phyloP scores from a whole-genome alignment of 2,113 vertebrate genomes.

The Crotophaga sulcirostris region DNA sequence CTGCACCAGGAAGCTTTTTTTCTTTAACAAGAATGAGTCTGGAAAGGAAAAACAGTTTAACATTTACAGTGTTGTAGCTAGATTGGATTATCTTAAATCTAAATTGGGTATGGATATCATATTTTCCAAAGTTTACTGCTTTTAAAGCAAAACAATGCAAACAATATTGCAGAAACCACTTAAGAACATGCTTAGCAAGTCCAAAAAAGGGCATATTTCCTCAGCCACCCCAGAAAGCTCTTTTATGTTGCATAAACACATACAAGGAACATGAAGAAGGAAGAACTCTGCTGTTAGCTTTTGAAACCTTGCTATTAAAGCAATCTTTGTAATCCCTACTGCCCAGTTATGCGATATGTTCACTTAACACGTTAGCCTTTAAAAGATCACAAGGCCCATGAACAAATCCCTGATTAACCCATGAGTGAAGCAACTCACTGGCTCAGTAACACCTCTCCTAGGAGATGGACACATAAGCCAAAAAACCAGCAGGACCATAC shows the following conservation, averaged over 20 bases:
- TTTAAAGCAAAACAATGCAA: neutral
- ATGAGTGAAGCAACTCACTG: neutral
- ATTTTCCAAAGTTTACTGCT: neutral
- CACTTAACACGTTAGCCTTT: neutral
- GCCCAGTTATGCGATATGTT: neutral
- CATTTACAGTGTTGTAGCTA: neutral
- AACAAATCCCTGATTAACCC: neutral
- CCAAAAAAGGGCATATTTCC: neutral
- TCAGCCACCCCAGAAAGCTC: neutral
- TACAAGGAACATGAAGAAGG: neutral
- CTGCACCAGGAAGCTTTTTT: neutral
- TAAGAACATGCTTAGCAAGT: neutral
- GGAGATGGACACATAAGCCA: fast-evolving
- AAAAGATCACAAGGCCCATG: neutral
- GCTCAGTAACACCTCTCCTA: neutral
- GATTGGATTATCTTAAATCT: neutral
- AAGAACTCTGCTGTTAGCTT: neutral
- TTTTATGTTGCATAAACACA: neutral
- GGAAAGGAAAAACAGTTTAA: neutral
- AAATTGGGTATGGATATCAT: neutral
- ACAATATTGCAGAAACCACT: neutral
- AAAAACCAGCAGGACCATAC: neutral
- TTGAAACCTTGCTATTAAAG: neutral
- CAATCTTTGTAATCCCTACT: neutral
- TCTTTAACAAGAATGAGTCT: neutral